Evolutionary conservation across 2,113 vertebrate species (phyloP).

Genomic region (Rhynchopsitta pachyrhyncha): DNA sequence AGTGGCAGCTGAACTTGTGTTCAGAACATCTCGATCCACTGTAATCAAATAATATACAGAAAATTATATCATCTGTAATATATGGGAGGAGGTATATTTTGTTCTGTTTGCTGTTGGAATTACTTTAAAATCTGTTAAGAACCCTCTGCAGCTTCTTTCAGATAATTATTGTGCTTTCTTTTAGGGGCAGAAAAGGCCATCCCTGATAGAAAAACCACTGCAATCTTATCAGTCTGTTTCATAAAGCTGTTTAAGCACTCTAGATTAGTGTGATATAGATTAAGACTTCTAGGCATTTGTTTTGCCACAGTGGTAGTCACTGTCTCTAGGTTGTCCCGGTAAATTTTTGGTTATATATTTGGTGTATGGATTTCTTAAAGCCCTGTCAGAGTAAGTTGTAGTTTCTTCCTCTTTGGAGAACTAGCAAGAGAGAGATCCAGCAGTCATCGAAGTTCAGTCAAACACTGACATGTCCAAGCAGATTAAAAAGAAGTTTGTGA

Average conservation of each 20-base stretch:
- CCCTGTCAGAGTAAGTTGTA: background rate
- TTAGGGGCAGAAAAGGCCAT: background rate
- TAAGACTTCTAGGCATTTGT: background rate
- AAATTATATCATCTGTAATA: background rate
- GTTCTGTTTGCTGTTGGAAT: background rate
- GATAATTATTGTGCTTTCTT: background rate
- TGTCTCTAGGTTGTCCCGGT: background rate
- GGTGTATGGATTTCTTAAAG: background rate
- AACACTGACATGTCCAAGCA: background rate
- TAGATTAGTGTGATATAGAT: background rate
- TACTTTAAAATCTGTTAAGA: constrained; percentile 16
- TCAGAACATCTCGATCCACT: background rate
- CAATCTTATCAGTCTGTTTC: background rate
- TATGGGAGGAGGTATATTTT: background rate
- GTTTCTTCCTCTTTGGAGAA: background rate
- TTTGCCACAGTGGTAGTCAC: background rate
- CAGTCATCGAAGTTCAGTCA: background rate
- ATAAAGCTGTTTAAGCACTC: background rate
- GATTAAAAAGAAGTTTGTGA: background rate
- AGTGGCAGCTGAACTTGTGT: background rate
- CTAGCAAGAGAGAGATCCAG: background rate
- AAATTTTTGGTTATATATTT: background rate
- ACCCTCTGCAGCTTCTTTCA: background rate
- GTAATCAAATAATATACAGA: background rate
- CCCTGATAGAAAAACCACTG: background rate